Conservation (phyloP, 2,113 vertebrate genomes). For the Murina feae region DNA sequence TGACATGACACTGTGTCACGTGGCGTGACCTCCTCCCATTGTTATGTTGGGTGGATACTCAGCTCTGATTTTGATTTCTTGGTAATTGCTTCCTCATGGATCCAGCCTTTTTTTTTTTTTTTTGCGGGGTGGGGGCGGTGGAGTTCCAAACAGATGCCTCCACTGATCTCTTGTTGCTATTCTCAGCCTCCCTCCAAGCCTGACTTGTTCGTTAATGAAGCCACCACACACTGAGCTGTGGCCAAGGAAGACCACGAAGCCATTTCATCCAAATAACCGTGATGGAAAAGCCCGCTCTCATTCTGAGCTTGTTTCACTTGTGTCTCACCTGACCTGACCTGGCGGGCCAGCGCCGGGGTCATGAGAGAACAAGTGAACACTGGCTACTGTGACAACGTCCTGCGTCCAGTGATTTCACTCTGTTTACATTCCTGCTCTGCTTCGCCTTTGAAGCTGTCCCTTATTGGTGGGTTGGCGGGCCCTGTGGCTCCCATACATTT, state of each 20-base stretch:
- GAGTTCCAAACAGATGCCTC: constrained; percentile 34
- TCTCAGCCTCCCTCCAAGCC: constrained; percentile 36
- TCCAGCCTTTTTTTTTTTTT: neutral
- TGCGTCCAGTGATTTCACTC: constrained; percentile 65
- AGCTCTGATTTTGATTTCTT: constrained; percentile 62
- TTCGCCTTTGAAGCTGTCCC: constrained; percentile 66
- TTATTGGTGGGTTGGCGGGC: constrained; percentile 57
- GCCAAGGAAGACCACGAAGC: constrained; percentile 31
- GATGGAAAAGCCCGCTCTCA: constrained; percentile 39
- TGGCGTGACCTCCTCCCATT: constrained; percentile 29
- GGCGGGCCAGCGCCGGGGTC: neutral
- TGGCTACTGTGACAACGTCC: constrained; percentile 48
- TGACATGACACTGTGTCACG: neutral
- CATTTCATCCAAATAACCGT: neutral
- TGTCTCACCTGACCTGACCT: constrained; percentile 47
- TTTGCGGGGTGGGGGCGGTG: too few relatives aligned
- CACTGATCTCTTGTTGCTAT: neutral
- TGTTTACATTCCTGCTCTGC: constrained; percentile 70
- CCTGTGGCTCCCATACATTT: constrained; percentile 74
- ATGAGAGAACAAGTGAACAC: neutral
- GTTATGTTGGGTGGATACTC: constrained; percentile 40
- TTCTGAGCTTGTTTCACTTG: constrained; percentile 42
- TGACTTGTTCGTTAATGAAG: constrained; percentile 55
- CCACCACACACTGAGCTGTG: neutral
- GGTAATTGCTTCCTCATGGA: constrained; percentile 45